Evolutionary conservation across 2,797 vertebrate genomes (phyloP).

Genomic region (Phrynocephalus guinanensis): DNA sequence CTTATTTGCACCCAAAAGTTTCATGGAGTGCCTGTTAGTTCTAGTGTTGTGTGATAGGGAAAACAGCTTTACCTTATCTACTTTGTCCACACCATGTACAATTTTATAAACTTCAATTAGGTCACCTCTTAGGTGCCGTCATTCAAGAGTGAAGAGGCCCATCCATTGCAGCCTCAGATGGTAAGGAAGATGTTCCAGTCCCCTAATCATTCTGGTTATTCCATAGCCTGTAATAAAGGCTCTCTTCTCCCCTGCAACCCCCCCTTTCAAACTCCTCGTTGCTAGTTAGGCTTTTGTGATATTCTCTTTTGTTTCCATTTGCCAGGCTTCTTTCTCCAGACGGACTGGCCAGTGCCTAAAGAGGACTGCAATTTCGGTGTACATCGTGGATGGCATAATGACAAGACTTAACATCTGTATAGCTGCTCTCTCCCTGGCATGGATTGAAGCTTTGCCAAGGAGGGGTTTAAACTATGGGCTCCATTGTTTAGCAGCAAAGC

Average conservation of each 20-base stretch:
- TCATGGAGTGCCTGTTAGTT: too few relatives aligned
- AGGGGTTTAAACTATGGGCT: not conserved
- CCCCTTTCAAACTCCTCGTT: not conserved
- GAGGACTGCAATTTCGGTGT: not conserved
- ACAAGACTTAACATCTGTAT: not conserved
- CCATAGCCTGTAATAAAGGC: not conserved
- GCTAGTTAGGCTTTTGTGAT: not conserved
- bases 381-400: not conserved
- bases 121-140: too few relatives aligned
- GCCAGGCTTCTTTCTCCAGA: not conserved
- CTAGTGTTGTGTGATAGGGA: too few relatives aligned
- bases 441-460: not conserved
- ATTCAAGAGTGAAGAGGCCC: too few relatives aligned
- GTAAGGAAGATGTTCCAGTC: too few relatives aligned
- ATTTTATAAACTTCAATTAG: too few relatives aligned
- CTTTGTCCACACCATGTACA: too few relatives aligned
- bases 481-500: too few relatives aligned
- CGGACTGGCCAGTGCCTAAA: not conserved
- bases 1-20: too few relatives aligned
- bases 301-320: not conserved
- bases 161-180: too few relatives aligned
- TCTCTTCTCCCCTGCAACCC: not conserved
- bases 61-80: too few relatives aligned
- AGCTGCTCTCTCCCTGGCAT: not conserved
- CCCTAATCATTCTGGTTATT: not conserved